Evolutionary conservation across 2,113 vertebrate species (phyloP).

Genomic region (Aramus guarauna): DNA sequence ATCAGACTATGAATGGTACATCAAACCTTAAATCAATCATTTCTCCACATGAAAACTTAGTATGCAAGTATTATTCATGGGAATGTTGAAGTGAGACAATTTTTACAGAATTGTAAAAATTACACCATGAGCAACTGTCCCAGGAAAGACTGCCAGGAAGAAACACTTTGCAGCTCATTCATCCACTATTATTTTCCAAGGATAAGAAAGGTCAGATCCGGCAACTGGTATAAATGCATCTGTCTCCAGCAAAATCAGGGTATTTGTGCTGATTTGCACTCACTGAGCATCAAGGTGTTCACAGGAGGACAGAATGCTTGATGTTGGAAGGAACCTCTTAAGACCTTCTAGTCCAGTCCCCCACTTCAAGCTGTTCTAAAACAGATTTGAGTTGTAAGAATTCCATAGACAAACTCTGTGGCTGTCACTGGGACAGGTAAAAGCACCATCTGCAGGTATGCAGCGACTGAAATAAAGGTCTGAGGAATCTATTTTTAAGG

Average conservation of each 20-base stretch:
- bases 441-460: background rate
- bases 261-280: background rate
- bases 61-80: background rate
- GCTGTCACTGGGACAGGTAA: background rate
- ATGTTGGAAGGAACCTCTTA: background rate
- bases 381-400: background rate
- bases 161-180: background rate
- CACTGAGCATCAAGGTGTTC: background rate
- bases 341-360: background rate
- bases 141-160: background rate
- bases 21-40: background rate
- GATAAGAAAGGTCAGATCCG: background rate
- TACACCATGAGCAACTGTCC: background rate
- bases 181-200: background rate
- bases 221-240: background rate
- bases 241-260: background rate
- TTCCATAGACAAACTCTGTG: background rate
- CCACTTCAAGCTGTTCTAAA: background rate
- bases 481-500: background rate
- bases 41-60: background rate
- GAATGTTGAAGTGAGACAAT: background rate
- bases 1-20: background rate
- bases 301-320: background rate
- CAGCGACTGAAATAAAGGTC: background rate
- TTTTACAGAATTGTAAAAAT: background rate